phyloP scores from a whole-genome alignment of 2,113 vertebrate genomes.

The Microcebus griseorufus region DNA sequence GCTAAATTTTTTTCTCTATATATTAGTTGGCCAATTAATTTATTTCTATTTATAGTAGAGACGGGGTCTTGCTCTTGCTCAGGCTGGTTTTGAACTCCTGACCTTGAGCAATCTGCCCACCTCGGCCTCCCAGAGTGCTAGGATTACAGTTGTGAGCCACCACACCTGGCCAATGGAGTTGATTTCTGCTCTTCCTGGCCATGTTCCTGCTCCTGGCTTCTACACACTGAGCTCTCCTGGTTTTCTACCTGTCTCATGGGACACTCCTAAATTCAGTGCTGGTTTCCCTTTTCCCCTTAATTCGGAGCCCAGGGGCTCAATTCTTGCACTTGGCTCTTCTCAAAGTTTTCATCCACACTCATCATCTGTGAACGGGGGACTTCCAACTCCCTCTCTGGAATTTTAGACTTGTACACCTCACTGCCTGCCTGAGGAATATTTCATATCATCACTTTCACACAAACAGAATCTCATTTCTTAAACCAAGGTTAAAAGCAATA shows the following conservation, averaged over 20 bases:
- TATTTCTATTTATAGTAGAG: too few relatives aligned
- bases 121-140: too few relatives aligned
- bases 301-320: neutral
- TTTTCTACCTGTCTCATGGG: fast-evolving
- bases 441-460: neutral
- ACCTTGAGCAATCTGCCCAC: too few relatives aligned
- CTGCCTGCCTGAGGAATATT: neutral
- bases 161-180: too few relatives aligned
- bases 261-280: too few relatives aligned
- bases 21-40: too few relatives aligned
- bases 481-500: neutral
- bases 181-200: neutral
- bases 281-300: too few relatives aligned
- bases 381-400: neutral
- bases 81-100: too few relatives aligned
- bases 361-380: neutral
- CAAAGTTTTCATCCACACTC: neutral
- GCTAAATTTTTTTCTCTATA: too few relatives aligned
- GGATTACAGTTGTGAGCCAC: too few relatives aligned
- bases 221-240: fast-evolving
- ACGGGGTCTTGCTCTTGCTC: too few relatives aligned
- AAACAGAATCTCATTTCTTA: neutral
- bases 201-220: neutral
- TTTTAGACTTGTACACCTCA: neutral
- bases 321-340: neutral